These are phyloP conservation scores for Sceloporus tristichus DNA, from an alignment of 2,113 vertebrate genomes.

Conservation along the genomic window DNA sequence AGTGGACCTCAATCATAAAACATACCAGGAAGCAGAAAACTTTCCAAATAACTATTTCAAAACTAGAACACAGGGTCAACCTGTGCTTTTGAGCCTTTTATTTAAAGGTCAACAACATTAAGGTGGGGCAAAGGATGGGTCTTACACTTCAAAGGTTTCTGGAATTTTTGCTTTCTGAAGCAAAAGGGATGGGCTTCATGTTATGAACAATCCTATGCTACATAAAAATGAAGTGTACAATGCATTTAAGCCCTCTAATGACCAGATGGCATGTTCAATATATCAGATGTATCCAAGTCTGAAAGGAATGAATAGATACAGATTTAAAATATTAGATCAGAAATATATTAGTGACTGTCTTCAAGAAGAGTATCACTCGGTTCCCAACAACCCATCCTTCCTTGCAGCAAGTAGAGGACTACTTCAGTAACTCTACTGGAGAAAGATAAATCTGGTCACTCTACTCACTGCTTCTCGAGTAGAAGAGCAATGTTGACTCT, in stretches of 20 bases:
- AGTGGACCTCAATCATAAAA: background rate
- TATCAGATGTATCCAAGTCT: background rate
- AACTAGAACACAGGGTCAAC: background rate
- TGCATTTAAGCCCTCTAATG: background rate
- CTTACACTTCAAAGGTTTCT: constrained; percentile 39
- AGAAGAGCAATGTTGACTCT: background rate
- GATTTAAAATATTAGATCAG: background rate
- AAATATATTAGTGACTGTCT: background rate
- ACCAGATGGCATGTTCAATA: constrained; percentile 6
- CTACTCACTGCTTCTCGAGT: background rate
- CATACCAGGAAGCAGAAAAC: background rate
- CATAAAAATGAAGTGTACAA: constrained; percentile 14
- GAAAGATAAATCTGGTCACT: background rate
- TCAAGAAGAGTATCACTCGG: background rate
- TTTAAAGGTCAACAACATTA: constrained; percentile 29
- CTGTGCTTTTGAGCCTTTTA: background rate
- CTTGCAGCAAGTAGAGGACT: background rate
- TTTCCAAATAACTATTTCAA: constrained; percentile 24
- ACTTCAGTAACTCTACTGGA: background rate
- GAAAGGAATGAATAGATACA: background rate
- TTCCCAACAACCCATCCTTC: background rate
- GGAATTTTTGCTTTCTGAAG: background rate
- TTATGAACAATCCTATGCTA: background rate
- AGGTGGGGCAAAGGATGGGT: background rate
- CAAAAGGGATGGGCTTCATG: constrained; percentile 17